Conservation (phyloP, 2,888 invertebrate genomes). For the Mayetiola destructor region DNA sequence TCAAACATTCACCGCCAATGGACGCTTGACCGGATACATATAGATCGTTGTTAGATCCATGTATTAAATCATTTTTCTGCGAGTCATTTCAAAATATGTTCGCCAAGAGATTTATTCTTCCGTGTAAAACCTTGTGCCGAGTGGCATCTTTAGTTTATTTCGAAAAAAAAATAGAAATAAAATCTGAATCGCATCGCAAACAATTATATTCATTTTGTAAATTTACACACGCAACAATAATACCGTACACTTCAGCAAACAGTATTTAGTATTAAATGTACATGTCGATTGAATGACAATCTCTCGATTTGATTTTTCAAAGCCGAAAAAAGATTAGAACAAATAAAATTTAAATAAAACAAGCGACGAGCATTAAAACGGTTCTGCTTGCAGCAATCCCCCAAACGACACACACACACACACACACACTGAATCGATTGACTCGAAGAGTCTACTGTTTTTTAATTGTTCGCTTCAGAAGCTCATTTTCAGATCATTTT, state of each 20-base stretch:
- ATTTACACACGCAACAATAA: no score
- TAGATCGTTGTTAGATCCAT: neutral
- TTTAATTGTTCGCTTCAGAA: no score
- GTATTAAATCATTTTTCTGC: neutral
- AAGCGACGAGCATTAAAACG: neutral
- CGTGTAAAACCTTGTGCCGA: neutral
- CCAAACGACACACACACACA: neutral
- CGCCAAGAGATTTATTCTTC: neutral
- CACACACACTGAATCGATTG: neutral
- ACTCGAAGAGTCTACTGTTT: no score
- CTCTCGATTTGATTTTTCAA: neutral
- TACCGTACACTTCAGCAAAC: no score
- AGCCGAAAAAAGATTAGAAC: no score
- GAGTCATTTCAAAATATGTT: neutral
- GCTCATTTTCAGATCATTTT: no score
- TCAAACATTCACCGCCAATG: neutral
- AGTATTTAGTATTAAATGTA: neutral
- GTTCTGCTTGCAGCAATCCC: neutral
- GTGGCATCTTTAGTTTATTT: no score
- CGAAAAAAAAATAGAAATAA: no score
- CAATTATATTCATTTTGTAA: constrained; percentile 2
- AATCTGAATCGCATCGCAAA: neutral
- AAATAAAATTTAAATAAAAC: no score
- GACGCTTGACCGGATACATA: neutral
- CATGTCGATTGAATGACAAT: constrained; percentile 6